A percentile compares a stretch with the other conserved stretches of the same genome.
These are phyloP conservation scores for Megaceryle maxima DNA, from an alignment of 2,113 vertebrate genomes.

Conservation along the genomic window DNA sequence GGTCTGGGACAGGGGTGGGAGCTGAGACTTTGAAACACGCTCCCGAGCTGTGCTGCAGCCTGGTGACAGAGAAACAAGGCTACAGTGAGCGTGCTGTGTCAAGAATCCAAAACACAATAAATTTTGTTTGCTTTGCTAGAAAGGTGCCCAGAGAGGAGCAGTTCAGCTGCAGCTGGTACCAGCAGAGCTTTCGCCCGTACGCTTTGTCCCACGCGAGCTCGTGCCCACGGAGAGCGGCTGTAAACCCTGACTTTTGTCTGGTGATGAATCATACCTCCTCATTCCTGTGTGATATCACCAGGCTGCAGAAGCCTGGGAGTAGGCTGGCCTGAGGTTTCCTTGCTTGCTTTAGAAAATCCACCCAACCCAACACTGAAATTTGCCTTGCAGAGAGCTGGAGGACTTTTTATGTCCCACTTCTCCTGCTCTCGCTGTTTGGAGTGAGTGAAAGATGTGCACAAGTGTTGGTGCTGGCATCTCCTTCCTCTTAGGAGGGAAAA, in stretches of 20 bases:
- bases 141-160: not conserved
- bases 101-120: rapidly evolving
- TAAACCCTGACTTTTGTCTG: not conserved
- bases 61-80: not conserved
- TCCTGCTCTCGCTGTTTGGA: rapidly evolving
- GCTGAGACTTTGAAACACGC: not conserved
- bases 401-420: not conserved
- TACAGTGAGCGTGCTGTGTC: rapidly evolving
- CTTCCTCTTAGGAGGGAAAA: not conserved
- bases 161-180: not conserved
- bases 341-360: not conserved
- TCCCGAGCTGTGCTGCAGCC: not conserved
- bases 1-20: not conserved
- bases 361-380: not conserved
- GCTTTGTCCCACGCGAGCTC: not conserved
- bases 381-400: not conserved
- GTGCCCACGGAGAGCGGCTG: not conserved
- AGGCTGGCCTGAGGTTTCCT: slow-evolving; percentile 10
- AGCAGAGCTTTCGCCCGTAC: not conserved
- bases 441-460: not conserved
- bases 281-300: slow-evolving; percentile 47
- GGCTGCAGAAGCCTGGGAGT: not conserved
- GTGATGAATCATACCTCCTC: slow-evolving; percentile 53
- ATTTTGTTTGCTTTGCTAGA: not conserved
- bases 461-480: rapidly evolving